Percentiles rank a stretch among this genome's conserved stretches.
phyloP scores from a whole-genome alignment of 2,888 invertebrate genomes.

The Dolichomitus sp. region DNA sequence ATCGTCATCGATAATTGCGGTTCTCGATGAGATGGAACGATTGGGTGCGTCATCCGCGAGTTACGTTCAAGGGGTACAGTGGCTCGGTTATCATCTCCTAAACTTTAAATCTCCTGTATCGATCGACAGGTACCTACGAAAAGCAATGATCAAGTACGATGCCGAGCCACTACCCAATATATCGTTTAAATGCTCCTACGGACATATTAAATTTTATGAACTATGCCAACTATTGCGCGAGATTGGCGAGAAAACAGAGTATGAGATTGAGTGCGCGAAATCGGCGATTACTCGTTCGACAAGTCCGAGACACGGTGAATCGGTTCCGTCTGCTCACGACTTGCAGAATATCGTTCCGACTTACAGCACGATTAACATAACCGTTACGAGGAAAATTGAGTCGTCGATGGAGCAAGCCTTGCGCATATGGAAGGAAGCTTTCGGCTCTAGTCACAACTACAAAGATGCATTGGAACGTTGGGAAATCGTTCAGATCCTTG shows the following conservation, averaged over 20 bases:
- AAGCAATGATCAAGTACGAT: constrained; percentile 23
- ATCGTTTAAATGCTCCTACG: constrained; percentile 43
- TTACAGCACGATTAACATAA: constrained; percentile 79
- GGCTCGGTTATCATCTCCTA: constrained; percentile 76
- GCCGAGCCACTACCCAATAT: constrained; percentile 3
- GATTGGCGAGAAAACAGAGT: constrained; percentile 70
- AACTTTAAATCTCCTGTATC: constrained; percentile 65
- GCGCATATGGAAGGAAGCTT: constrained; percentile 72
- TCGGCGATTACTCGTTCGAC: constrained; percentile 67
- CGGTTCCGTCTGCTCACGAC: constrained; percentile 31
- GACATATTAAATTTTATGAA: constrained; percentile 78
- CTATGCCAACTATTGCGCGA: constrained; percentile 72
- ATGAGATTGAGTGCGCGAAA: constrained; percentile 74
- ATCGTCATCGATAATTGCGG: constrained; percentile 71
- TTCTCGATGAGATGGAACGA: constrained; percentile 74
- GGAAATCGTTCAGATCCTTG: constrained; percentile 74
- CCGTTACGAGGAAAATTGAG: constrained; percentile 74
- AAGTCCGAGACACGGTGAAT: constrained; percentile 53
- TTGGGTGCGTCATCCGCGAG: constrained; percentile 66
- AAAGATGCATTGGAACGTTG: constrained; percentile 63
- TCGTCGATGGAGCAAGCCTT: constrained; percentile 74
- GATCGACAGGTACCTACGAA: constrained; percentile 20
- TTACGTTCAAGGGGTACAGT: constrained; percentile 76
- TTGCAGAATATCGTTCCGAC: constrained; percentile 77
- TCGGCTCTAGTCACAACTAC: not conserved